These are phyloP conservation scores for Alexandromys fortis DNA, from an alignment of 2,113 vertebrate species.

Conservation along the genomic window DNA sequence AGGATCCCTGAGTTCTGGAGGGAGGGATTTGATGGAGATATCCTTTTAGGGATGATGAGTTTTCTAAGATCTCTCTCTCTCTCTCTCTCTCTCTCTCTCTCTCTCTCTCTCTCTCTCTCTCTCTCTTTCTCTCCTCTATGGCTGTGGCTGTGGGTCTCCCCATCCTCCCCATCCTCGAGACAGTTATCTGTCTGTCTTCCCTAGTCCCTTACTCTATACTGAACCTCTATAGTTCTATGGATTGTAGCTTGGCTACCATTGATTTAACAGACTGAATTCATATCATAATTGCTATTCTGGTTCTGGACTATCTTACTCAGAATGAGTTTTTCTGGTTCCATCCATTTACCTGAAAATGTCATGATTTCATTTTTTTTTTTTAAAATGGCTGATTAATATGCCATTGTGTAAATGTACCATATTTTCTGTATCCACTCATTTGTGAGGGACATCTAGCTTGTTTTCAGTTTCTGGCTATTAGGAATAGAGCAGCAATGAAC, in stretches of 20 bases:
- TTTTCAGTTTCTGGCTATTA: not conserved
- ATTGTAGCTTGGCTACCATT: not conserved
- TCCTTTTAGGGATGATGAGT: not conserved
- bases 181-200: not conserved
- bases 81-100: too few relatives aligned
- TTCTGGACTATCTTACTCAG: not conserved
- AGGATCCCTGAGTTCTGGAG: not conserved
- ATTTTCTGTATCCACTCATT: not conserved
- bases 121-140: not conserved
- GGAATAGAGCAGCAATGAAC: not conserved
- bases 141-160: not conserved
- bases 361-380: not conserved
- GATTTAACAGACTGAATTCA: not conserved
- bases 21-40: not conserved
- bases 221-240: not conserved
- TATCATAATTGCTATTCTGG: not conserved
- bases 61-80: not conserved
- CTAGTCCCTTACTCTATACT: not conserved
- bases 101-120: too few relatives aligned
- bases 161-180: not conserved
- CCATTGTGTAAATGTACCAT: not conserved
- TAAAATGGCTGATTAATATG: not conserved
- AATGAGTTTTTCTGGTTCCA: not conserved
- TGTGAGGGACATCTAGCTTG: not conserved
- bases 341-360: not conserved